Percentiles rank a stretch among this genome's conserved stretches.
These are phyloP conservation scores for Porites rus DNA, from an alignment of 92 coral and sea anemone species.

Conservation along the genomic window DNA sequence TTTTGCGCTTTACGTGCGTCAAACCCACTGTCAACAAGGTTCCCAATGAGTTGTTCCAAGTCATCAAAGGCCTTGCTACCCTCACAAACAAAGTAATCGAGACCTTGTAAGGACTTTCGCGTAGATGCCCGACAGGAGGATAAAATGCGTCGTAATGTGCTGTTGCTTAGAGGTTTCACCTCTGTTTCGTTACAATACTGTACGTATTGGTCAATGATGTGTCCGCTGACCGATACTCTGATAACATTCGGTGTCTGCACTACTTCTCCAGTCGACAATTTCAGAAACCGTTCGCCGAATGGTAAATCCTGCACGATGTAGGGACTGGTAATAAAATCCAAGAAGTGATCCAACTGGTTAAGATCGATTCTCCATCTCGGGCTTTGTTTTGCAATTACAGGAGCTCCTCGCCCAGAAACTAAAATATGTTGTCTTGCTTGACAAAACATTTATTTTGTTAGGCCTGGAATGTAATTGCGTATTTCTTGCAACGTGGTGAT, in stretches of 20 bases:
- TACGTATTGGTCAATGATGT: slow-evolving; percentile 55
- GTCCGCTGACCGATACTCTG: slow-evolving; percentile 52
- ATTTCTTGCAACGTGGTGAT: slow-evolving; percentile 31
- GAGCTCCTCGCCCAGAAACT: slow-evolving; percentile 32
- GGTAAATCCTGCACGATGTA: slow-evolving; percentile 65
- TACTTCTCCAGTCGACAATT: slow-evolving; percentile 40
- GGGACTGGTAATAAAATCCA: slow-evolving; percentile 59
- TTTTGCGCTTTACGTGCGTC: slow-evolving; percentile 15
- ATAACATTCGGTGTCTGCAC: slow-evolving; percentile 70
- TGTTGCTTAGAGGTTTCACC: slow-evolving; percentile 37
- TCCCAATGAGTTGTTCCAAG: slow-evolving; percentile 30
- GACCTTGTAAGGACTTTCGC: slow-evolving; percentile 66
- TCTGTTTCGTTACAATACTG: slow-evolving; percentile 53
- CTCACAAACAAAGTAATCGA: slow-evolving; percentile 46
- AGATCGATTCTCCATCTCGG: slow-evolving; percentile 16
- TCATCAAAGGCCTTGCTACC: slow-evolving; percentile 69
- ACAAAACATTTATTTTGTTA: slow-evolving; percentile 26
- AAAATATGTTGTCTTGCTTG: slow-evolving; percentile 37
- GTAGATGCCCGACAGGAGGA: slow-evolving; percentile 64
- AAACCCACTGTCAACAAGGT: slow-evolving; percentile 54
- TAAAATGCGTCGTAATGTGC: slow-evolving; percentile 56
- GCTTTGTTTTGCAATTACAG: slow-evolving; percentile 7
- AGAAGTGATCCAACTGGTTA: slow-evolving; percentile 57
- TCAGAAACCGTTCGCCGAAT: slow-evolving; percentile 48
- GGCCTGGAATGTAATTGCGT: slow-evolving; percentile 16